Evolutionary conservation across 2,888 invertebrate genomes (phyloP).

Genomic region (Lysandra coridon): DNA sequence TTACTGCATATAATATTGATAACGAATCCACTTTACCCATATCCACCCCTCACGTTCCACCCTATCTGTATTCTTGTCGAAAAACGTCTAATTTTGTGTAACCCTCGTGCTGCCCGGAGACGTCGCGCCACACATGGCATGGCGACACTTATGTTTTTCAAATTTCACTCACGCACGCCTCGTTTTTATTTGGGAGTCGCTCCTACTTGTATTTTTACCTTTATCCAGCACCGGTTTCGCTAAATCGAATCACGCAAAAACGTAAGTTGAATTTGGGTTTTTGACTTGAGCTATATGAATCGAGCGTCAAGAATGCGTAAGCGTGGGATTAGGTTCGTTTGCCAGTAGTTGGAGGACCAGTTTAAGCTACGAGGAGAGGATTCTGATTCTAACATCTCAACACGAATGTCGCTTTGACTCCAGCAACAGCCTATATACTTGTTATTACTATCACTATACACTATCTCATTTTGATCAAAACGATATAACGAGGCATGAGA

Average conservation of each 20-base stretch:
- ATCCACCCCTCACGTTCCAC: constrained; percentile 34
- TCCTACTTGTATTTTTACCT: constrained; percentile 14
- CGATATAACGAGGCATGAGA: too few relatives aligned
- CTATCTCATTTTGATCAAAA: too few relatives aligned
- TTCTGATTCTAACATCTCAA: too few relatives aligned
- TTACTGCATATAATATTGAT: constrained; percentile 29
- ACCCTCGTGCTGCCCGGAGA: constrained; percentile 39
- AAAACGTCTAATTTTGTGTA: constrained; percentile 41
- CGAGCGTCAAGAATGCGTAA: too few relatives aligned
- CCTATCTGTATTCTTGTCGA: constrained; percentile 41
- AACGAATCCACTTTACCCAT: constrained; percentile 34
- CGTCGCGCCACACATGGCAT: constrained; percentile 39
- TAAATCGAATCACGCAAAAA: not conserved
- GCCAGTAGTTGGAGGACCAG: too few relatives aligned
- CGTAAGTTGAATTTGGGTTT: not conserved
- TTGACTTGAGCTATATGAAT: not conserved
- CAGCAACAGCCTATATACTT: too few relatives aligned
- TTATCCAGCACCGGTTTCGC: not conserved
- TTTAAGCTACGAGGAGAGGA: too few relatives aligned
- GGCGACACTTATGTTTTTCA: constrained; percentile 37
- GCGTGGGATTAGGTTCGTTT: too few relatives aligned
- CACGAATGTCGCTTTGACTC: too few relatives aligned
- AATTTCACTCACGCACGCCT: constrained; percentile 36
- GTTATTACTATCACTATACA: too few relatives aligned
- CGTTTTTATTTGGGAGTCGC: constrained; percentile 34